Evolutionary conservation across 2,113 vertebrate species (phyloP).

Genomic region (Archilochus colubris): DNA sequence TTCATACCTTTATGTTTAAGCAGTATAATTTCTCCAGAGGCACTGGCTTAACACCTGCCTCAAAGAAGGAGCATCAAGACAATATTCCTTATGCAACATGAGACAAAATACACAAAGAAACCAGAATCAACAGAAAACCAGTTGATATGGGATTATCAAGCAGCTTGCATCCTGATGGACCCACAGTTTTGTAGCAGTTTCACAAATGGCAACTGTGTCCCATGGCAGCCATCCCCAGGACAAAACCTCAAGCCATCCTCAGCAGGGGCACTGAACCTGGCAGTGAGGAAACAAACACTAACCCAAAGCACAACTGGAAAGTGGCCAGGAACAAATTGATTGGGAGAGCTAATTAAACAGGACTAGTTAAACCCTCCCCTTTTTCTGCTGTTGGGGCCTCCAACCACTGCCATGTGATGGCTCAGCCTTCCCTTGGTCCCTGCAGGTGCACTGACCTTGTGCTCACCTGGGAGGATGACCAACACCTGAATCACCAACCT

Average conservation of each 20-base stretch:
- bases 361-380: neutral
- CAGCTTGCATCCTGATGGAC: no score
- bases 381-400: neutral
- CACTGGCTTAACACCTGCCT: neutral
- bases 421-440: neutral
- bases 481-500: neutral
- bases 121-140: neutral
- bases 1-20: neutral
- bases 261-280: neutral
- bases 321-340: conserved; percentile 8
- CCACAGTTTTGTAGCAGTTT: neutral
- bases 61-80: neutral
- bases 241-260: neutral
- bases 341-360: conserved; percentile 4
- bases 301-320: conserved; percentile 37
- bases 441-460: neutral
- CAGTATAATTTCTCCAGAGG: neutral
- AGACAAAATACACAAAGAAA: neutral
- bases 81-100: neutral
- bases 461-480: neutral
- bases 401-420: accelerated
- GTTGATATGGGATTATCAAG: neutral
- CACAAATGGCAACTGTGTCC: accelerated
- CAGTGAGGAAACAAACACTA: conserved; percentile 45
- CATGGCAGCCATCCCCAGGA: neutral